Percentiles rank a stretch among this genome's conserved stretches.
Conservation (phyloP, 2,113 vertebrate genomes). For the Otolemur garnettii region DNA sequence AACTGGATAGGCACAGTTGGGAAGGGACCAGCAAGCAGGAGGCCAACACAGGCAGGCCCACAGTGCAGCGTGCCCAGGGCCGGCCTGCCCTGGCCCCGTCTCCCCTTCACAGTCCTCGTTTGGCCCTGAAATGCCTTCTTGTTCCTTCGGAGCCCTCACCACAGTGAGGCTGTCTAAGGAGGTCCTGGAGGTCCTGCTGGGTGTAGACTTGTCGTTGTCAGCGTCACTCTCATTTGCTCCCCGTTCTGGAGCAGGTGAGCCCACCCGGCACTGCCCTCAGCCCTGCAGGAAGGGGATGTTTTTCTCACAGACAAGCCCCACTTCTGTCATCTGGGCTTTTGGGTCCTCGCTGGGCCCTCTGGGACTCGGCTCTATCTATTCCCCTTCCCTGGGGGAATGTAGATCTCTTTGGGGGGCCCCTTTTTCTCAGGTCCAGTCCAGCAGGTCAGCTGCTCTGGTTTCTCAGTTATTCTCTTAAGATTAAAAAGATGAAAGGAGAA, state of each 20-base stretch:
- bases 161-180: background rate
- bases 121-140: background rate
- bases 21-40: background rate
- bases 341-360: background rate
- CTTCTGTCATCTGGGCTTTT: background rate
- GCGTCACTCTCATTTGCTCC: too few species aligned
- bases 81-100: too few species aligned
- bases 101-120: background rate
- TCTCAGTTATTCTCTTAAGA: background rate
- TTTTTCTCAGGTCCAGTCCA: background rate
- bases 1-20: background rate
- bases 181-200: background rate
- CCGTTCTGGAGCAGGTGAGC: too few species aligned
- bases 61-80: too few species aligned
- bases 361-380: background rate
- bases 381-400: too few species aligned
- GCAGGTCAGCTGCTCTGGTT: background rate
- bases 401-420: background rate
- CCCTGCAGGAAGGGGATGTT: background rate
- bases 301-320: background rate
- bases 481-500: too few species aligned
- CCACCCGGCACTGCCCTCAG: too few species aligned
- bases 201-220: too few species aligned
- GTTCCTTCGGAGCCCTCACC: background rate
- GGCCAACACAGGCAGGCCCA: background rate